Base-by-base conservation (phyloP, 2,888 invertebrate genomes). In the Cryptocheilus praepositus region DNA sequence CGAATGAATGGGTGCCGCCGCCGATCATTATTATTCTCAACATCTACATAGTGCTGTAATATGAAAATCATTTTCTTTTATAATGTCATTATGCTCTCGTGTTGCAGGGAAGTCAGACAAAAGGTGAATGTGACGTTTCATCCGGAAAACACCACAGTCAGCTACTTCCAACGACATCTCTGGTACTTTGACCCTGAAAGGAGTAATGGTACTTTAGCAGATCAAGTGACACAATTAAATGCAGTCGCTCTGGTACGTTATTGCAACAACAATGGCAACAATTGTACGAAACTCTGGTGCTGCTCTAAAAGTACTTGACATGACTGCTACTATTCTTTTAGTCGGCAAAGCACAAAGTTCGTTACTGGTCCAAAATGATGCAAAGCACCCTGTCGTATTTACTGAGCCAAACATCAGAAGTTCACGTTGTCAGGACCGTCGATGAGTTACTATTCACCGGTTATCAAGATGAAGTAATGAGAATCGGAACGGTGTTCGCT, bases 361-460 rank as follows among this genome's bases (percentile, higher is more conserved):
- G 93, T 51, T 87, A 91, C 61, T 92, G 93, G 92, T 90, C 90
- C 43, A 89, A 83, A 64, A 77, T 94, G 0, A 88, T 91, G 49
- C 92, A 92, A 77, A 91, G 90, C 64, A 90, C 91, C 3, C 87
- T 95, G 7, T 92, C 93, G 0, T 86, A 93, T 70, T 90, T 92
- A 0, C 83, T 95, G 13, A 89, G 80, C n/a, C 64, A 91, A 0
- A 87, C 91, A 75, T 91, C 92, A 54, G 88, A 90, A 11, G 86
- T 94, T 18, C 89, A 92, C 2, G 90, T 93, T 0, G 91, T 92
- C 0, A 94, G 92, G 84, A 90, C 92, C 0, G 94, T 93, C 0
- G 91, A 92, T 3, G 92, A 96, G 82, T 88, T 95, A 18, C 90
- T 96, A 0, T 95, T 96, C 83, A 93, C 94, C 1, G 97, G 97